Conservation (phyloP, 2,113 vertebrate genomes). For the Zosterops japonicus region DNA sequence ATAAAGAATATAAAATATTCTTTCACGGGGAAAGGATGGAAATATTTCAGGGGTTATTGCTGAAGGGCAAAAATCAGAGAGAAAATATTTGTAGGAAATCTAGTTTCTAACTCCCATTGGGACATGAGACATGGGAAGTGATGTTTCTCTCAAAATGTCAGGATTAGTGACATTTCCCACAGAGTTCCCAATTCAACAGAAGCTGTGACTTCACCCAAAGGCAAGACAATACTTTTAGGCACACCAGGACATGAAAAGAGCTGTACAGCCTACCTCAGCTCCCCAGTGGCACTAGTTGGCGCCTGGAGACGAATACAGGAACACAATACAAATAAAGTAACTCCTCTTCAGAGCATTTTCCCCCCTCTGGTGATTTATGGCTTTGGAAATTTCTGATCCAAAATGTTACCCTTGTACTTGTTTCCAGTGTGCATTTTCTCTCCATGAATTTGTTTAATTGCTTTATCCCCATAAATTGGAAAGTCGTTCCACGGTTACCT, state of each 20-base stretch:
- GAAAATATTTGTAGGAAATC: constrained; percentile 21
- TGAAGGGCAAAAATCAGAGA: constrained; percentile 13
- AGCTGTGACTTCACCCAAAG: constrained; percentile 24
- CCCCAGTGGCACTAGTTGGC: background rate
- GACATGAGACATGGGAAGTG: background rate
- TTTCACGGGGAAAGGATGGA: background rate
- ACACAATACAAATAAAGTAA: background rate
- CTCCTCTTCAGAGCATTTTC: background rate
- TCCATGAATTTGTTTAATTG: background rate
- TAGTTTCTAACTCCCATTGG: background rate
- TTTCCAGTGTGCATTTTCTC: background rate
- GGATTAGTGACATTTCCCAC: constrained; percentile 32
- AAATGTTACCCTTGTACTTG: background rate
- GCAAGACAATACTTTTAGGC: background rate
- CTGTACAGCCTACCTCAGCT: background rate
- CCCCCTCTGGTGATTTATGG: background rate
- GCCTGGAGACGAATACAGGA: background rate
- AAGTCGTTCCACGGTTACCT: background rate
- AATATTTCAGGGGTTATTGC: background rate
- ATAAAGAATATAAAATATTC: background rate
- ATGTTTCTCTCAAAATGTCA: constrained; percentile 28
- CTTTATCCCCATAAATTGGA: background rate
- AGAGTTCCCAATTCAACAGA: background rate
- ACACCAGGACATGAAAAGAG: background rate
- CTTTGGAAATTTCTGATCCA: background rate